These are phyloP conservation scores for Brevimyrus niger DNA, from an alignment of 2,113 vertebrate species.

Conservation along the genomic window DNA sequence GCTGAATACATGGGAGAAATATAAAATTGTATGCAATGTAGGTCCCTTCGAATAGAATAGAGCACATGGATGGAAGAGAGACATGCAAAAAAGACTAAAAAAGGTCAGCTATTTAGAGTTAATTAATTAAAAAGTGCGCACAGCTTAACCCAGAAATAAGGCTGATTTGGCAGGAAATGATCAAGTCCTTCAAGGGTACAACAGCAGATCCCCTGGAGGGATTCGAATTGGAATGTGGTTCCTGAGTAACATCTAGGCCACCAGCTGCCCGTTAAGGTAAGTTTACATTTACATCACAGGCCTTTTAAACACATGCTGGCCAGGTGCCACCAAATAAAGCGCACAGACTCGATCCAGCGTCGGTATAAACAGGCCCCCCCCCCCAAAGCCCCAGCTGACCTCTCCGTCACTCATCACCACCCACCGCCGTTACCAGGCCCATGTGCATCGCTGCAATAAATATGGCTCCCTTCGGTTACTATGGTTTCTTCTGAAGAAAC, in stretches of 20 bases:
- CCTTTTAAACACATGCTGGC: not conserved
- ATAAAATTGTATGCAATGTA: not conserved
- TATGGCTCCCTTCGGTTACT: not conserved
- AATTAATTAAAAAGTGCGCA: not conserved
- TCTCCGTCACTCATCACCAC: not conserved
- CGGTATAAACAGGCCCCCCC: not conserved
- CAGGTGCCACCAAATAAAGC: not conserved
- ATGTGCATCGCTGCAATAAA: not conserved
- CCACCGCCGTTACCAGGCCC: not conserved
- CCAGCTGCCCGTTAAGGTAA: not conserved
- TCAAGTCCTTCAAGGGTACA: not conserved
- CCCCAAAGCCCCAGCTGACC: not conserved
- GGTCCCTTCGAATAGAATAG: not conserved
- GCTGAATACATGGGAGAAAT: not conserved
- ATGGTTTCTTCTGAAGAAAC: constrained; percentile 11
- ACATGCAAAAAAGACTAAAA: not conserved
- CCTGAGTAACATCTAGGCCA: not conserved
- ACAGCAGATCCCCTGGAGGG: not conserved
- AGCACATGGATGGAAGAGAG: not conserved
- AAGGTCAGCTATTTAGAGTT: not conserved
- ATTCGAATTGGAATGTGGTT: not conserved
- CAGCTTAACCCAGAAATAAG: not conserved
- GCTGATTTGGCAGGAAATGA: not conserved
- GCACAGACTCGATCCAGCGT: not conserved
- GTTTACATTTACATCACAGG: not conserved